phyloP scores from a whole-genome alignment of 2,113 vertebrate species.

The Chaetorhynchus papuensis region DNA sequence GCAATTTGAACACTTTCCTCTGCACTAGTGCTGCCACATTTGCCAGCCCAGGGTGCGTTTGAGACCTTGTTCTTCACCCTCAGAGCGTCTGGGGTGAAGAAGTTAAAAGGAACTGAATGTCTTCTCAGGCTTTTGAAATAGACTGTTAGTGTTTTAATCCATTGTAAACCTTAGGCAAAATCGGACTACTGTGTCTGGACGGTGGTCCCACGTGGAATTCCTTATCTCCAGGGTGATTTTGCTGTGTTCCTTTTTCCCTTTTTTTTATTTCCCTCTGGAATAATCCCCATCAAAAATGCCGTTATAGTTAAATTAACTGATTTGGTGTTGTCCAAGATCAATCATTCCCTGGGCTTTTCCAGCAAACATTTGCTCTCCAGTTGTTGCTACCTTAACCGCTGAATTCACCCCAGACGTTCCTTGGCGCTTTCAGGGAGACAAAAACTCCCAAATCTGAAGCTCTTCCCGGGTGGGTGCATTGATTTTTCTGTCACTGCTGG shows the following conservation, averaged over 20 bases:
- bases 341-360: neutral
- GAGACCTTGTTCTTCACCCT: neutral
- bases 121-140: neutral
- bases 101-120: neutral
- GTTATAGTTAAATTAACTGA: neutral
- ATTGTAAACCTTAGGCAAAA: neutral
- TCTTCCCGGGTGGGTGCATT: neutral
- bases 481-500: neutral
- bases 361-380: neutral
- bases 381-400: neutral
- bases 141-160: neutral
- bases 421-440: neutral
- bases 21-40: neutral
- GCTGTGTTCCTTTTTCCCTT: neutral
- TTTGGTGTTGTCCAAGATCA: neutral
- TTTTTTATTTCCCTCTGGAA: accelerated
- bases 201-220: neutral
- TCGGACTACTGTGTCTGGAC: neutral
- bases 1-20: neutral
- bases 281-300: neutral
- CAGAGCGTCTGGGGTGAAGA: neutral
- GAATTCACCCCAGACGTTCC: neutral
- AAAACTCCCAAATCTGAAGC: neutral
- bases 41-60: neutral
- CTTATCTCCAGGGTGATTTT: neutral